Conservation (phyloP, 2,113 vertebrate genomes). For the Zosterops japonicus region DNA sequence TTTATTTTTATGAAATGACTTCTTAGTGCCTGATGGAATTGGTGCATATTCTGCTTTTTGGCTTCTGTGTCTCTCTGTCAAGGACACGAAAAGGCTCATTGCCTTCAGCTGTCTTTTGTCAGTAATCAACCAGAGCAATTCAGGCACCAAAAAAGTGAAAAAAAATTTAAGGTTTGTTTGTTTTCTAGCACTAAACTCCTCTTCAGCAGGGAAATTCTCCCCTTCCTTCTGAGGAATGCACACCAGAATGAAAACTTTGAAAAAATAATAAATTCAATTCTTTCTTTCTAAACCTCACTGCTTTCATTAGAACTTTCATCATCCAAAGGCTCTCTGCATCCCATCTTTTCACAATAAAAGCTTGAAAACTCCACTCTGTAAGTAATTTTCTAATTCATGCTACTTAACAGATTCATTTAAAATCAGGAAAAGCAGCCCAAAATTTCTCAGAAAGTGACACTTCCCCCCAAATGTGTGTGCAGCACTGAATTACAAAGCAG, state of each 20-base stretch:
- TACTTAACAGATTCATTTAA: conserved; percentile 53
- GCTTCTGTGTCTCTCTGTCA: neutral
- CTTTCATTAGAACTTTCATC: neutral
- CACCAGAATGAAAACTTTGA: neutral
- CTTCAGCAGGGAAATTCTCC: neutral
- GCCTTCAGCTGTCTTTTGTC: neutral
- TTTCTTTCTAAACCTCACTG: neutral
- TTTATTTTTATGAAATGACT: conserved; percentile 4
- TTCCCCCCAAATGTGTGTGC: conserved; percentile 59
- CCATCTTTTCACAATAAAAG: neutral
- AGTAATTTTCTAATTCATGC: conserved; percentile 37
- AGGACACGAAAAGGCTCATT: neutral
- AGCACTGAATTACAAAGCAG: conserved; percentile 71
- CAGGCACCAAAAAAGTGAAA: neutral
- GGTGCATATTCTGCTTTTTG: neutral
- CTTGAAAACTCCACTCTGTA: neutral
- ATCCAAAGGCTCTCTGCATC: neutral
- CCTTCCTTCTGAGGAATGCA: neutral
- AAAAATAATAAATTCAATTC: neutral
- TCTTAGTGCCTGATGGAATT: neutral
- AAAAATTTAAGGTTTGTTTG: neutral
- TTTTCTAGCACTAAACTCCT: neutral
- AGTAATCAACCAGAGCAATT: neutral
- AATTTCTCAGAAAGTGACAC: conserved; percentile 64
- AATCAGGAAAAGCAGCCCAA: conserved; percentile 40